Evolutionary conservation across 1,140 invertebrate genomes (phyloP).

Genomic region (Papilio glaucus): DNA sequence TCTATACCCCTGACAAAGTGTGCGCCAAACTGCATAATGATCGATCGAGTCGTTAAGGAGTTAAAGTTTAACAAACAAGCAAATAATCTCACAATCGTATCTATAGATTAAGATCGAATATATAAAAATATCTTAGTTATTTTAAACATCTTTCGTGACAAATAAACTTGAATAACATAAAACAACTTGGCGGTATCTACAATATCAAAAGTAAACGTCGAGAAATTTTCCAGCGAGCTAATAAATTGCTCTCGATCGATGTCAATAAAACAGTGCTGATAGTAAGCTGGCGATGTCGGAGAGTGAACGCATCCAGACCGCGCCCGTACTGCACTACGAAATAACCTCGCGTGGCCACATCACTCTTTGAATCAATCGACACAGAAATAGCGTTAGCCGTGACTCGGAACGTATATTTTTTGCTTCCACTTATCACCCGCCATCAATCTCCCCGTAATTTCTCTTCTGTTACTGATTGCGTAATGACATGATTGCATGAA

Average conservation of each 20-base stretch:
- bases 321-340: conserved; percentile 3
- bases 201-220: conserved; percentile 17
- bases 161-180: neutral
- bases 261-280: conserved; percentile 27
- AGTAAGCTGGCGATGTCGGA: conserved; percentile 7
- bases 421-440: neutral
- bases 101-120: too few species aligned
- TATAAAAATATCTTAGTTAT: too few species aligned
- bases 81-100: too few species aligned
- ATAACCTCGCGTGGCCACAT: conserved; percentile 51
- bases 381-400: conserved; percentile 49
- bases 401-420: conserved; percentile 20
- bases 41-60: too few species aligned
- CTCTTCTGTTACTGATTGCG: conserved; percentile 18
- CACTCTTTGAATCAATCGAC: conserved; percentile 48
- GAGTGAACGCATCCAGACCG: neutral
- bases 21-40: too few species aligned
- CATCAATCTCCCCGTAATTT: conserved; percentile 27
- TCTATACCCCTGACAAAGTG: too few species aligned
- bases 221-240: conserved; percentile 1
- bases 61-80: too few species aligned
- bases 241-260: conserved; percentile 24
- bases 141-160: neutral
- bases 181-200: neutral
- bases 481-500: conserved; percentile 25